A percentile compares a stretch with the other conserved stretches of the same genome.
phyloP scores from a whole-genome alignment of 2,888 invertebrate genomes.

The Eupithecia insigniata region DNA sequence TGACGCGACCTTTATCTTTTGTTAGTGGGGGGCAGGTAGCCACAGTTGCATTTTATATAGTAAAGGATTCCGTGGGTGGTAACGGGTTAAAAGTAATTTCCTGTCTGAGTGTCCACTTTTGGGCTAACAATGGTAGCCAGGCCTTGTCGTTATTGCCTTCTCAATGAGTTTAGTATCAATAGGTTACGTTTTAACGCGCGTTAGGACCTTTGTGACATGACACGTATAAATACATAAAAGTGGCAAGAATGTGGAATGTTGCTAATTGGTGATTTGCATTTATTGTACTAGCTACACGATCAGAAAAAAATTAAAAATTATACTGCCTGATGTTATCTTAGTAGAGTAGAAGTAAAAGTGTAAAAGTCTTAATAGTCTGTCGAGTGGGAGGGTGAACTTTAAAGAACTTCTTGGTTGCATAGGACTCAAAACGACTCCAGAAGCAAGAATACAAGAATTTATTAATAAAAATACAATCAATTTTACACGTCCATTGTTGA shows the following conservation, averaged over 20 bases:
- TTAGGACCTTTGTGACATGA: slow-evolving; percentile 1
- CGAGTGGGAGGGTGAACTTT: too few species aligned
- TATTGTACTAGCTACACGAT: not conserved
- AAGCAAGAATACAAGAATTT: too few species aligned
- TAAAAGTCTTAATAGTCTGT: too few species aligned
- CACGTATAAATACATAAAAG: not conserved
- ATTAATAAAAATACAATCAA: too few species aligned
- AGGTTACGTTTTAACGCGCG: not conserved
- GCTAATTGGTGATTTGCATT: not conserved
- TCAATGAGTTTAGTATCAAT: not conserved
- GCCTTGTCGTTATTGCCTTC: not conserved
- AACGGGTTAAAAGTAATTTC: not conserved
- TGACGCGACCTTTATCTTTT: too few species aligned
- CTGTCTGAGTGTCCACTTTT: not conserved
- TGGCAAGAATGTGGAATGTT: not conserved
- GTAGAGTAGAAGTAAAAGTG: too few species aligned
- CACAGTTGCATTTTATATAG: not conserved
- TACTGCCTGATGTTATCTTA: not conserved
- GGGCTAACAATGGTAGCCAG: not conserved
- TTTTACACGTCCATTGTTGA: too few species aligned
- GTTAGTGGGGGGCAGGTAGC: too few species aligned
- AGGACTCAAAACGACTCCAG: too few species aligned
- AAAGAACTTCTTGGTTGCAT: too few species aligned
- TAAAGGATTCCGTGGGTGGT: not conserved
- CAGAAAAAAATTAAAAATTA: not conserved